Evolutionary conservation across 2,888 invertebrate species (phyloP), one percentile per base, ranked within the genome.

Genomic region (Zonitis immaculata): DNA sequence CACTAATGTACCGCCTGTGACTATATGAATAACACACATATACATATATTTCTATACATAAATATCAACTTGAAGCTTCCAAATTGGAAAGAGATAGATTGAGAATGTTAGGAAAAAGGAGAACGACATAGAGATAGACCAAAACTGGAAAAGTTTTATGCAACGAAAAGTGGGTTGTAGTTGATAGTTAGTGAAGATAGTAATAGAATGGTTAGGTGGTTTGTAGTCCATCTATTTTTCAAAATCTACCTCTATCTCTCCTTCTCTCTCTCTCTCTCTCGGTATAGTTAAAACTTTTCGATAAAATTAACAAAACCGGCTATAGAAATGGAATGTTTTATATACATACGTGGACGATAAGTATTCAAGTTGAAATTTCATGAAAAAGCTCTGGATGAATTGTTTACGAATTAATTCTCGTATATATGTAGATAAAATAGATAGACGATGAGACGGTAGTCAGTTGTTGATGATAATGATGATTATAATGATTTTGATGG

Each of bases 1-100:
- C 54, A 55, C 59, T 62, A 63, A 63, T 63, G 63, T 56, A 58
- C 49, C 49, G 60, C 62, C 60, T 54, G 52, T 32, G 57, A 62
- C 61, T 55, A 59, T 63, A 63, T 61, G 60, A 63, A 63, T 61
- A 61, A 35, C 35, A 35, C 35, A 35, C 18, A 35, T 14, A 32
- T 8, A 32, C 7, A 30, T 4, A 30, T 12, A 30, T 56, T 58
- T 51, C 54, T 30, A 30, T 46, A 55, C 52, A 56, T 59, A 63
- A 63, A 63, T 58, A 63, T 63, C 58, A 62, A 61, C 50, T 60
- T 54, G 45, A 54, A 20, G 54, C 59, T 60, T 60, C 59, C 57
- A 56, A 12, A 52, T 18, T 9, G n/a, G n/a, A n/a, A n/a, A n/a
- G n/a, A n/a, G n/a, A n/a, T n/a, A n/a, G n/a, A n/a, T n/a, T n/a